Evolutionary conservation across 1,140 invertebrate genomes (phyloP).

Genomic region (Scaptomyza hsui): DNA sequence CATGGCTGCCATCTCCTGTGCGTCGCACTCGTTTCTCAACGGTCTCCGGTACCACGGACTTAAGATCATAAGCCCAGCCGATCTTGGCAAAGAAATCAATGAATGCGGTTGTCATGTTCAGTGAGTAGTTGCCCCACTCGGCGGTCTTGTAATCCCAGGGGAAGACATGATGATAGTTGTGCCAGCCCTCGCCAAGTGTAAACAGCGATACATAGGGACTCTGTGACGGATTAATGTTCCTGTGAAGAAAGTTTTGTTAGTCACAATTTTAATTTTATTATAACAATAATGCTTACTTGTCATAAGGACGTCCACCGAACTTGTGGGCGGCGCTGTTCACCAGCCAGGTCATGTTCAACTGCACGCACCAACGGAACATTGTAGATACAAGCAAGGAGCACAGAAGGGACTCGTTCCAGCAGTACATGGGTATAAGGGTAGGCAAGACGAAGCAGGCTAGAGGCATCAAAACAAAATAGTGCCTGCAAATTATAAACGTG

Average conservation of each 20-base stretch:
- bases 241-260: slow-evolving; percentile 13
- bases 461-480: slow-evolving; percentile 92
- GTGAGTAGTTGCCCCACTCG: slow-evolving; percentile 90
- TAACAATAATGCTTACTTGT: slow-evolving; percentile 86
- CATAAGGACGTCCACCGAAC: slow-evolving; percentile 95
- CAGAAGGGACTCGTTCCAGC: slow-evolving; percentile 91
- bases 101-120: slow-evolving; percentile 92
- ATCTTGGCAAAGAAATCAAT: slow-evolving; percentile 93
- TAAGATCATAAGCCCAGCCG: slow-evolving; percentile 94
- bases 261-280: neutral
- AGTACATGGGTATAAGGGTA: slow-evolving; percentile 90
- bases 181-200: slow-evolving; percentile 93
- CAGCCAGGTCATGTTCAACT: slow-evolving; percentile 96
- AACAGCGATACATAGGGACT: slow-evolving; percentile 88
- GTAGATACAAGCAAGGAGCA: slow-evolving; percentile 92
- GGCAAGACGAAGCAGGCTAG: slow-evolving; percentile 93
- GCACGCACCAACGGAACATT: slow-evolving; percentile 92
- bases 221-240: slow-evolving; percentile 89
- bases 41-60: slow-evolving; percentile 89
- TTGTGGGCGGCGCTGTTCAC: slow-evolving; percentile 97
- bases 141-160: slow-evolving; percentile 95
- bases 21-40: slow-evolving; percentile 87
- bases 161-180: slow-evolving; percentile 98
- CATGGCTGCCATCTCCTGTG: slow-evolving; percentile 91
- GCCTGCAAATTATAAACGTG: slow-evolving; percentile 85